A percentile compares a stretch with the other conserved stretches of the same genome.
These are phyloP conservation scores for Plumapathes pennacea DNA, from an alignment of 92 coral and sea anemone genomes.

Conservation along the genomic window DNA sequence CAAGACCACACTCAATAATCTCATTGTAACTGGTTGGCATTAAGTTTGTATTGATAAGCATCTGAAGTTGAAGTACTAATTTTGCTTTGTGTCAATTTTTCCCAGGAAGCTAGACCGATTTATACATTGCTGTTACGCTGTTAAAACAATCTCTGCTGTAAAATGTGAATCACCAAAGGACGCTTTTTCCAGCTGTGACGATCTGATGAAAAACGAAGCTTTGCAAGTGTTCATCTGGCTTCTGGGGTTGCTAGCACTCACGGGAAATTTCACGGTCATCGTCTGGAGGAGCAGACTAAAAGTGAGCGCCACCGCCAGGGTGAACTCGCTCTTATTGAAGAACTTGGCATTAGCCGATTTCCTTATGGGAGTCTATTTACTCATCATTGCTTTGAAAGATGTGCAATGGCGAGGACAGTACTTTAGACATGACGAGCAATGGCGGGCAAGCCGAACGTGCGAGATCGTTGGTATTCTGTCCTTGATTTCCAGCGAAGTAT, in stretches of 20 bases:
- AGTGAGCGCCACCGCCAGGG: constrained; percentile 61
- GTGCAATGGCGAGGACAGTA: constrained; percentile 70
- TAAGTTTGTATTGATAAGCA: too few species aligned
- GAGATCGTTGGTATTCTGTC: constrained; percentile 70
- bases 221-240: too few species aligned
- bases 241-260: too few species aligned
- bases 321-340: constrained; percentile 70
- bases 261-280: too few species aligned
- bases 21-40: too few species aligned
- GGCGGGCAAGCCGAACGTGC: constrained; percentile 76
- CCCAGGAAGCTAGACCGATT: constrained; percentile 12
- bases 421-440: constrained; percentile 70
- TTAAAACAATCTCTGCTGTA: constrained; percentile 3
- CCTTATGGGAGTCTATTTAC: constrained; percentile 77
- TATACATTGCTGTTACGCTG: constrained; percentile 15
- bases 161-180: constrained; percentile 3
- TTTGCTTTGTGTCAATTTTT: too few species aligned
- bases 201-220: constrained; percentile 19
- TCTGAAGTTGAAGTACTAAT: too few species aligned
- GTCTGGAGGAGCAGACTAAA: too few species aligned
- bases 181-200: constrained; percentile 29
- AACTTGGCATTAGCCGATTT: constrained; percentile 86
- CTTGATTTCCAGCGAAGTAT: constrained; percentile 78
- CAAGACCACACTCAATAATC: too few species aligned
- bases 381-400: constrained; percentile 74